Base-by-base conservation (phyloP, 2,888 invertebrate species). In the Eulithis prunata region DNA sequence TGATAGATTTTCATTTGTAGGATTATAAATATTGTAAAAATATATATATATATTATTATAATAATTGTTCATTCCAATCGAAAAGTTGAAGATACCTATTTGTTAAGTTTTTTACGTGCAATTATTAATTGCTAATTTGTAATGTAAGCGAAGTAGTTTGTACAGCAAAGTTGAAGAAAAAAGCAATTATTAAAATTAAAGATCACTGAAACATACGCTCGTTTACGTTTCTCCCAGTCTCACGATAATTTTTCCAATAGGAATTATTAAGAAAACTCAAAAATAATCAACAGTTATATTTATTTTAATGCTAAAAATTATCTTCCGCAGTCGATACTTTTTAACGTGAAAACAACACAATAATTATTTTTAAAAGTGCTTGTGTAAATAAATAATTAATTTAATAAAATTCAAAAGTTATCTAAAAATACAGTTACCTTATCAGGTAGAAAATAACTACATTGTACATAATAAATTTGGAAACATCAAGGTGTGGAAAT, bases 81-180 rank as follows among this genome's bases (percentile, higher is more conserved):
- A 93, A 91, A 91, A 87, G 91, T 91, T 93, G 90, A 92, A 88
- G 86, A 82, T 91, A 92, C 85, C 86, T 93, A 91, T 90, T 93
- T 92, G 91, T 93, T 93, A 93, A 93, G 93, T 93, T 93, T 93
- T 93, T 93, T 93, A 93, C 93, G 93, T 93, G 93, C 93, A 93
- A 93, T 93, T 93, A 92, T 93, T 93, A 91, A 93, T 92, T 92
- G 93, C 93, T 93, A 93, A 91, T 90, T 21, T 90, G 61, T 75
- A 92, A 90, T 92, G 88, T 93, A 93, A 93, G 93, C 91, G 83
- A 90, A 85, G 89, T 93, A 93, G 93, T 91, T 90, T 93, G 91
- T 93, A 93, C 90, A 92, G 93, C 93, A 89, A 91, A 92, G 91
- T 90, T 89, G 91, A 90, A 79, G 88, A 91, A 88, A 88, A 80